These are phyloP conservation scores for Atta colombica DNA, from an alignment of 1,140 invertebrate genomes.

Conservation along the genomic window DNA sequence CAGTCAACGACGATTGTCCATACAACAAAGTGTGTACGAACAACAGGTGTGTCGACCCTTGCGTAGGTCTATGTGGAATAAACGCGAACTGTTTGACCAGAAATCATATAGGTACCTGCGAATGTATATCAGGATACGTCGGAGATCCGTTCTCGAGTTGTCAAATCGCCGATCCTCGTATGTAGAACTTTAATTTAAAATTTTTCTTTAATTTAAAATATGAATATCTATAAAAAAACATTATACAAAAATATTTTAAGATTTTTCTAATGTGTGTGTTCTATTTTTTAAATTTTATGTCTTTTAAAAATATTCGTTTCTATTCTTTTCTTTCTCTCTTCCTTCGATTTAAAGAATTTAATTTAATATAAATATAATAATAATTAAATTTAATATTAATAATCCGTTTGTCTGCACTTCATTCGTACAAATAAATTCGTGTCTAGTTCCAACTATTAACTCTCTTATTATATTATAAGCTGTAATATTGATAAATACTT, in stretches of 20 bases:
- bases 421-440: too few relatives aligned
- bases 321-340: background rate
- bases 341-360: background rate
- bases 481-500: too few relatives aligned
- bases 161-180: conserved; percentile 86
- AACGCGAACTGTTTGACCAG: conserved; percentile 89
- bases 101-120: conserved; percentile 89
- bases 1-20: conserved; percentile 86
- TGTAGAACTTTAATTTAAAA: conserved; percentile 35
- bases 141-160: conserved; percentile 89
- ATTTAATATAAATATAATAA: background rate
- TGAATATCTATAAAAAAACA: background rate
- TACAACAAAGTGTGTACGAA: conserved; percentile 86
- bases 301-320: background rate
- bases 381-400: too few relatives aligned
- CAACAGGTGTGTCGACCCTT: conserved; percentile 88
- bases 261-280: background rate
- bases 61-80: conserved; percentile 88
- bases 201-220: background rate
- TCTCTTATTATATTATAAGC: too few relatives aligned
- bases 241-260: background rate
- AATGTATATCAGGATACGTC: conserved; percentile 89
- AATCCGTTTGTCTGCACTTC: too few relatives aligned
- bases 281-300: background rate
- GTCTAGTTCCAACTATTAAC: too few relatives aligned